Base-by-base conservation (phyloP, 1,140 invertebrate genomes). In the Drosophila athabasca region DNA sequence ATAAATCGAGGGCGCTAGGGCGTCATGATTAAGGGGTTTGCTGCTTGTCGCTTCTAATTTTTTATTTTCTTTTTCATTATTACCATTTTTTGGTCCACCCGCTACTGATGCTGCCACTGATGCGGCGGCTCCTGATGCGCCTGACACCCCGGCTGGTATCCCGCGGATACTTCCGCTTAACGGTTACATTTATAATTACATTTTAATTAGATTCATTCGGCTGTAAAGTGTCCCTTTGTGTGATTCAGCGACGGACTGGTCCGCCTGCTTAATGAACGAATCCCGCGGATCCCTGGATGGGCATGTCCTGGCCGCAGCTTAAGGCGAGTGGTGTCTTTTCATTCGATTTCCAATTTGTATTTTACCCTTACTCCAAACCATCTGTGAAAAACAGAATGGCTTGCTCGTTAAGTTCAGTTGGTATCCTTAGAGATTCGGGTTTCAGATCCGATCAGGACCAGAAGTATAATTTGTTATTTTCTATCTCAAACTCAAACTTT, bases 181-280 rank as follows among this genome's bases (percentile, higher is more conserved):
- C 79, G 90, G 90, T 87, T 90, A 90, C 81, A 90, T 90, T 90
- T 90, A 90, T 90, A 90, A 90, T 90, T 90, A 90, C 90, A 90
- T 90, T 90, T 90, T 90, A 90, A 90, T 90, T 90, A 90, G 90
- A 90, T 90, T 90, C 90, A 90, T 90, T 90, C 89, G 90, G 79
- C 90, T 90, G 84, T 90, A 90, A 90, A 90, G 90, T 90, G 89
- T 90, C 90, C 90, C 71, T 90, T 90, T 90, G 89, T 85, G 80
- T 80, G 73, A 77, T 79, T 77, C 75, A 52, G 70, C 68, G 48
- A 53, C 45, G 65, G 72, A 57, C 58, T 45, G 54, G 45, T 50
- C 43, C 39, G 48, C 24, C 52, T 64, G 83, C 80, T 90, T 90
- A 90, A 90, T 90, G 88, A 90, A 90, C 72, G 82, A 72, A 55